These are phyloP conservation scores for Anguilla marmorata DNA, from an alignment of 2,797 vertebrate genomes.

Conservation along the genomic window DNA sequence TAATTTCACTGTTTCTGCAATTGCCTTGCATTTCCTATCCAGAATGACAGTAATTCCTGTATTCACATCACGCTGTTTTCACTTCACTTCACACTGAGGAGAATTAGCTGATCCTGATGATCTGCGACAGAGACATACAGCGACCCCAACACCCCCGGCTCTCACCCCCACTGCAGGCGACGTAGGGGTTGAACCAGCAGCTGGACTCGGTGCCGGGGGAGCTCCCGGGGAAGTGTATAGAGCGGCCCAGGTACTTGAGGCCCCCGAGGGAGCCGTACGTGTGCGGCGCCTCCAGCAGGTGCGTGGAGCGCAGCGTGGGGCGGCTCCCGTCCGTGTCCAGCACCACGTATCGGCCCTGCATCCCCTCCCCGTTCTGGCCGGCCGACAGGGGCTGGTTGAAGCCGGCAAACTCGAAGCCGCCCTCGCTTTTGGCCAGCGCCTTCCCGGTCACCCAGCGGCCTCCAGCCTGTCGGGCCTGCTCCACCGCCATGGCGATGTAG, in stretches of 20 bases:
- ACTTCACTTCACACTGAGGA: background rate
- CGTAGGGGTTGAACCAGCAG: conserved; percentile 87
- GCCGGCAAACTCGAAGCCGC: conserved; percentile 71
- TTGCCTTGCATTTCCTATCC: background rate
- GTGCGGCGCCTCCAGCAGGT: conserved; percentile 71
- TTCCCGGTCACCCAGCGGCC: conserved; percentile 79
- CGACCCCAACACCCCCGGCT: conserved; percentile 64
- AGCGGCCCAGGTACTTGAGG: conserved; percentile 70
- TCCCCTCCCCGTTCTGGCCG: conserved; percentile 60
- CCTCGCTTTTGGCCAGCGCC: conserved; percentile 62
- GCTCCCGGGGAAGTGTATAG: conserved; percentile 84
- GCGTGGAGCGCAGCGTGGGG: conserved; percentile 71
- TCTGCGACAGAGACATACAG: background rate
- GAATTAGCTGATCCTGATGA: too few relatives aligned
- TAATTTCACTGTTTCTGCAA: background rate
- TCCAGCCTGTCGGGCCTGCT: conserved; percentile 50
- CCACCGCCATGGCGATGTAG: conserved; percentile 74
- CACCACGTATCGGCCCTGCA: conserved; percentile 78
- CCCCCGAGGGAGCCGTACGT: conserved; percentile 53
- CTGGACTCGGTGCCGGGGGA: conserved; percentile 76
- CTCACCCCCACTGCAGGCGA: conserved; percentile 87
- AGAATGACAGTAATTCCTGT: background rate
- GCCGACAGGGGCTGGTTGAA: conserved; percentile 77
- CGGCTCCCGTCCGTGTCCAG: conserved; percentile 83
- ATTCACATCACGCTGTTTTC: background rate